Base-by-base conservation (phyloP, 2,113 vertebrate species). In the Cynoglossus semilaevis region DNA sequence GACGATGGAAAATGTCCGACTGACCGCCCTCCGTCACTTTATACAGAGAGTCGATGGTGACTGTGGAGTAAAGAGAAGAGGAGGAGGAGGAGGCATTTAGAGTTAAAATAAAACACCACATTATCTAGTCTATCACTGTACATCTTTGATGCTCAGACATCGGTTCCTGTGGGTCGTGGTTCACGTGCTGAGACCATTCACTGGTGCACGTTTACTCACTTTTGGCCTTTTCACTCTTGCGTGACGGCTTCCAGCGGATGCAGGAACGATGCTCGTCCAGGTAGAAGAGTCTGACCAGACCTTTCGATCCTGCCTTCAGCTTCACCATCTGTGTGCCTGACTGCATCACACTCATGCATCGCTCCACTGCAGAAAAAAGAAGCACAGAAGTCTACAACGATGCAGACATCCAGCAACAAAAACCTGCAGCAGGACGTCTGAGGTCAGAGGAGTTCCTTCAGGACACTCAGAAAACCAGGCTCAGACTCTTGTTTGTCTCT, bases 251-350 rank as follows among this genome's bases (percentile, higher is more conserved):
- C 97, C 97, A 99, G 72, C 96, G 92, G 71, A 99, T 95, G 80
- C 96, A 95, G 49, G 92, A 96, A 38, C 96, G 91, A 84, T 98
- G 95, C 51, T 98, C 96, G 68, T 99, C 97, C 92, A 99, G 92
- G 92, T 97, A 99, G 81, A 98, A 99, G 74, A 99, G 96, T 1
- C 97, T 93, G 42, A 98, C 93, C 0, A 99, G 89, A 6, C 94
- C 96, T 85, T 98, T 98, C 82, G 91, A 93, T n/a, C 95, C 96
- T 15, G 91, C 93, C 89, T 98, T 98, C 84, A 99, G 87, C 76
- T 99, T 99, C 74, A 98, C 93, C 97, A 99, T 99, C 90, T 98
- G 96, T n/a, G 96, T 98, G 87, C 97, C 97, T 16, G 97, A 98
- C 89, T 99, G 97, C 97, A 99, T 98, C 53, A 98, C 93, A 70